Base-by-base conservation (phyloP, 92 coral and sea anemone species). In the Zoanthus gigantus region DNA sequence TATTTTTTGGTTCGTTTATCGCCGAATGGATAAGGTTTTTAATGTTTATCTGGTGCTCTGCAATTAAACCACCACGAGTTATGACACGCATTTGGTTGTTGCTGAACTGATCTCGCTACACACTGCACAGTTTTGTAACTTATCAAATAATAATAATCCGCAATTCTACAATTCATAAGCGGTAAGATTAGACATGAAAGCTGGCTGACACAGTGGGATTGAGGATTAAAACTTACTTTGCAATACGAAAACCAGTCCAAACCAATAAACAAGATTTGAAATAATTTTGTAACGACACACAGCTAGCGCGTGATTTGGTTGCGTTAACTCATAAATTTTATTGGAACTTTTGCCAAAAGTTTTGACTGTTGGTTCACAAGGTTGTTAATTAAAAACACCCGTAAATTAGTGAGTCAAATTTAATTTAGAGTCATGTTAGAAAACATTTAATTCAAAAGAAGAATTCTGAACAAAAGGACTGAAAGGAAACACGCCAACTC, bases 121-220 rank as follows among this genome's bases (percentile, higher is more conserved):
- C 89, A 96, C 98, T 63, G 77, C 98, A 93, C 89, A 77, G 91
- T 78, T 86, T 91, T 91, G 89, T 92, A 84, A 83, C 90, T 87
- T 88, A 95, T 95, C 81, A 93, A 95, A 95, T 93, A 95, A 86
- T 95, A 91, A 95, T 95, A 96, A 95, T 84, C 45, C 68, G 45
- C 89, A 83, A 81, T 81, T 84, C 92, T 63, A 88, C 91, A 90
- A 84, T 92, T 92, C 92, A 89, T 79, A 75, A 78, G 85, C 75
- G 86, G 81, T 81, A 57, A 53, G 77, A 57, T 72, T 68, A 86
- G 60, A 58, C 87, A 73, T 85, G 88, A 83, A 90, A 45, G 50
- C 46, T 44, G 76, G 72, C 86, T 57, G 81, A 78, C 89, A 84
- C 87, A 47, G 72, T 69, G 87, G 89, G 87, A 37, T 37, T 4